Base-by-base conservation (phyloP, 2,888 invertebrate species). In the Parascotia fuliginaria region DNA sequence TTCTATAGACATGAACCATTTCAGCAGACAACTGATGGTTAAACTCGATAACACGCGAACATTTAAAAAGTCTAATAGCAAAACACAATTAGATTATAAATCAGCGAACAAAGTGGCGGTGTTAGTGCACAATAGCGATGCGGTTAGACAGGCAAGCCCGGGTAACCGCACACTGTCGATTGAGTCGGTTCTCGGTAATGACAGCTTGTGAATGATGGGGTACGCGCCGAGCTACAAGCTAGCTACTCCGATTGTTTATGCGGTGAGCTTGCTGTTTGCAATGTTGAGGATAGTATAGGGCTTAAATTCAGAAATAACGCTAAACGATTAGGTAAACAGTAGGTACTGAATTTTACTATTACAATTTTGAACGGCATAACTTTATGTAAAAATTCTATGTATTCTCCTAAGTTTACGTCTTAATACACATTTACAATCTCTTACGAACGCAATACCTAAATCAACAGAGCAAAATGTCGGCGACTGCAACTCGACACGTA, bases 401-500 rank as follows among this genome's bases (percentile, higher is more conserved):
- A n/a, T n/a, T n/a, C n/a, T n/a, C n/a, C 7, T 14, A 5, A 19
- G 27, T 50, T 29, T 49, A 52, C 43, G 46, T 57, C 41, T 52
- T 55, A 55, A 22, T 37, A 56, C 52, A 57, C 58, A 59, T 62
- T 67, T 60, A 53, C 47, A 45, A 41, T 59, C 51, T 58, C 43
- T 53, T 60, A 16, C 24, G 42, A 45, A 29, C 42, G 43, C 53
- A 52, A 46, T 47, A 51, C 59, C 48, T 45, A 31, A 42, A 40
- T 40, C 34, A 46, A 43, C 49, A 70, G 62, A 3, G 50, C 54
- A 69, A 81, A 73, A 92, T 92, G 92, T 92, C 92, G 44, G 85
- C 92, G 14, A 93, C 92, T 41, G 92, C 92, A 3, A 92, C 92
- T 14, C 79, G 89, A 53, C 92, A 93, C 59, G 89, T 93, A 29